These are phyloP conservation scores for Propithecus perrieri DNA, from an alignment of 2,797 vertebrate species.

Conservation along the genomic window DNA sequence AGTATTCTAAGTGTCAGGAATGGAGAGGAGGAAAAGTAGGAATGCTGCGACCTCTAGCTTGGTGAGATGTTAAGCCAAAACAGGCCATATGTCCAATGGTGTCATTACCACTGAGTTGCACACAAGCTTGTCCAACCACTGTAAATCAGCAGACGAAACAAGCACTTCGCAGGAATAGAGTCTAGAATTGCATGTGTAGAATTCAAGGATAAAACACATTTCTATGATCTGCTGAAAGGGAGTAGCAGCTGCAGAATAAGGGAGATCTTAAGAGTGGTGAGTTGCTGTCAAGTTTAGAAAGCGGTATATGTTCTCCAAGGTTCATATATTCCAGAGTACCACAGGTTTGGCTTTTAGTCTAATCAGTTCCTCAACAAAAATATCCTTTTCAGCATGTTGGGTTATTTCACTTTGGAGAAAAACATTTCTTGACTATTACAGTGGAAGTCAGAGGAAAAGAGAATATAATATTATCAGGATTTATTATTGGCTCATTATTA, in stretches of 20 bases:
- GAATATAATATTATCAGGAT: background rate
- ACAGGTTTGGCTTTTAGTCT: background rate
- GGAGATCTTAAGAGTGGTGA: background rate
- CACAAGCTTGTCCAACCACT: background rate
- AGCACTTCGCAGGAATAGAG: background rate
- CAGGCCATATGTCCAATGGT: background rate
- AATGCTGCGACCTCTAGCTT: background rate
- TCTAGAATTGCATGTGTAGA: background rate
- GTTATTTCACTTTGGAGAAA: conserved; percentile 50
- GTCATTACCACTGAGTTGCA: background rate
- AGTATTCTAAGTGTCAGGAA: background rate
- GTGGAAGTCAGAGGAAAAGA: conserved; percentile 18
- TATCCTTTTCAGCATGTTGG: background rate
- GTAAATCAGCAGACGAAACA: background rate
- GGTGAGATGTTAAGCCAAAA: background rate
- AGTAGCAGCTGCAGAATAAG: background rate
- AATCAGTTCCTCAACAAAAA: conserved; percentile 6
- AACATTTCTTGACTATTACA: conserved; percentile 20
- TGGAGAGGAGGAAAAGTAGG: background rate
- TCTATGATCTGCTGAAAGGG: background rate
- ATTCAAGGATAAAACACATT: background rate
- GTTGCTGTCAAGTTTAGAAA: background rate
- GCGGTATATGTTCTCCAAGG: background rate
- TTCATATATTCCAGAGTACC: background rate
- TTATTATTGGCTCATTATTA: conserved; percentile 42